phyloP scores from a whole-genome alignment of 2,797 vertebrate genomes.

The Scyliorhinus canicula region DNA sequence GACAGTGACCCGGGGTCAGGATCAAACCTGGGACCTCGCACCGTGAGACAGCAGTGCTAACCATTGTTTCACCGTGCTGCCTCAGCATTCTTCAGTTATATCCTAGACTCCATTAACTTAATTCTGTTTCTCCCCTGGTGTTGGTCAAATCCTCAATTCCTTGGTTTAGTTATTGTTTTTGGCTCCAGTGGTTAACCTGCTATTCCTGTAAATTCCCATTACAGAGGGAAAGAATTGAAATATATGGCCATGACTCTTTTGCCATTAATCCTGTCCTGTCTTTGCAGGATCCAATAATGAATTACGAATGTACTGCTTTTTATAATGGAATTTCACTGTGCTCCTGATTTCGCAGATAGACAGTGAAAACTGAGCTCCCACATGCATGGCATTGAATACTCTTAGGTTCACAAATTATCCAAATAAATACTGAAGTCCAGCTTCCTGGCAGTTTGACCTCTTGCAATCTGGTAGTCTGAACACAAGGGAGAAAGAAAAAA shows the following conservation, averaged over 20 bases:
- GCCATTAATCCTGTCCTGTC: constrained; percentile 22
- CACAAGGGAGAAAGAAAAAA: background rate
- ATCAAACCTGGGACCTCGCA: no score
- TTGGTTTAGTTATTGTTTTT: background rate
- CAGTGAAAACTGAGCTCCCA: constrained; percentile 5
- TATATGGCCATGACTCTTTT: background rate
- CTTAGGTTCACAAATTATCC: constrained; percentile 13
- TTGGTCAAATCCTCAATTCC: background rate
- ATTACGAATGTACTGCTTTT: background rate
- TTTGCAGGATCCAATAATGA: background rate
- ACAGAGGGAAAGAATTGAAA: background rate
- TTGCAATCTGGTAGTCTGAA: constrained; percentile 1
- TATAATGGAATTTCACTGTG: background rate
- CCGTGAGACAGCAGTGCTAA: no score
- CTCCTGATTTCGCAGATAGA: constrained; percentile 12
- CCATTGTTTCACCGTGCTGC: no score
- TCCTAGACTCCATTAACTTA: background rate
- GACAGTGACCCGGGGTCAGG: no score
- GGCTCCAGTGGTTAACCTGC: background rate
- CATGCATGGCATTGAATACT: background rate
- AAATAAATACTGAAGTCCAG: background rate
- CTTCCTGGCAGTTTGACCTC: constrained; percentile 31
- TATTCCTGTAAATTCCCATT: background rate
- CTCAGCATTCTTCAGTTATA: background rate
- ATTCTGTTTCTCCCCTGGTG: background rate